A percentile compares a stretch with the other conserved stretches of the same genome.
phyloP scores from a whole-genome alignment of 2,113 vertebrate species.

The Strix aluco region DNA sequence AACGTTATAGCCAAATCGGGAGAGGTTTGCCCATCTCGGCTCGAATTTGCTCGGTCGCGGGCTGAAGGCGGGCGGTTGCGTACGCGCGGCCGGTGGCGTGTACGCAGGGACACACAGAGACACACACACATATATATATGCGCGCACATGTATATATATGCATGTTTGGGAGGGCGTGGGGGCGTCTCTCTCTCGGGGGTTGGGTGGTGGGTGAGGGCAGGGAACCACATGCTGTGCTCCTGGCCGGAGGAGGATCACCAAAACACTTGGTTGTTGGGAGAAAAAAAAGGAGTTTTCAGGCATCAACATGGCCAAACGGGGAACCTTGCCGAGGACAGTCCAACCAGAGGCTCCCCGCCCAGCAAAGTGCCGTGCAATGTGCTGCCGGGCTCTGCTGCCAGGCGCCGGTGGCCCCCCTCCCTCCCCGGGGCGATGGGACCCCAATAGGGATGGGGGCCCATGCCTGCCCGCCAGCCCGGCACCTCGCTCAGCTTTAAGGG shows the following conservation, averaged over 20 bases:
- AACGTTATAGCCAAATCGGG: constrained; percentile 84
- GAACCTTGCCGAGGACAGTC: constrained; percentile 90
- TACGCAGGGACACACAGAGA: constrained; percentile 60
- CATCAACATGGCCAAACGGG: constrained; percentile 95
- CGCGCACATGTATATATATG: constrained; percentile 74
- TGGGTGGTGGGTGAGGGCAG: neutral
- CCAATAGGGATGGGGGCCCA: neutral
- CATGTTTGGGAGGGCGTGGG: constrained; percentile 63
- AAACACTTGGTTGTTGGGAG: constrained; percentile 61
- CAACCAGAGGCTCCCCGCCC: constrained; percentile 86
- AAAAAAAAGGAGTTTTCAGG: constrained; percentile 77
- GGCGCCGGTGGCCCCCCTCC: neutral
- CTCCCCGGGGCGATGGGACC: neutral
- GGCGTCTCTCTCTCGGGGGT: constrained; percentile 56
- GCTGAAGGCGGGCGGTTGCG: constrained; percentile 68
- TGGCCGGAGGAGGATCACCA: constrained; percentile 69
- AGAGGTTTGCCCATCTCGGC: constrained; percentile 52
- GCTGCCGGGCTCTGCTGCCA: constrained; percentile 72
- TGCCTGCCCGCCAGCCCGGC: neutral
- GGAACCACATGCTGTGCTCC: constrained; percentile 76
- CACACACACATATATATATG: constrained; percentile 72
- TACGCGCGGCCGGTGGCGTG: constrained; percentile 24
- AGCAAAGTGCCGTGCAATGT: constrained; percentile 77
- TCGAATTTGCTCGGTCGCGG: constrained; percentile 53
- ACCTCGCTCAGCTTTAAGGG: neutral